These are phyloP conservation scores for Enhydra lutris DNA, from an alignment of 2,113 vertebrate genomes.

Conservation along the genomic window DNA sequence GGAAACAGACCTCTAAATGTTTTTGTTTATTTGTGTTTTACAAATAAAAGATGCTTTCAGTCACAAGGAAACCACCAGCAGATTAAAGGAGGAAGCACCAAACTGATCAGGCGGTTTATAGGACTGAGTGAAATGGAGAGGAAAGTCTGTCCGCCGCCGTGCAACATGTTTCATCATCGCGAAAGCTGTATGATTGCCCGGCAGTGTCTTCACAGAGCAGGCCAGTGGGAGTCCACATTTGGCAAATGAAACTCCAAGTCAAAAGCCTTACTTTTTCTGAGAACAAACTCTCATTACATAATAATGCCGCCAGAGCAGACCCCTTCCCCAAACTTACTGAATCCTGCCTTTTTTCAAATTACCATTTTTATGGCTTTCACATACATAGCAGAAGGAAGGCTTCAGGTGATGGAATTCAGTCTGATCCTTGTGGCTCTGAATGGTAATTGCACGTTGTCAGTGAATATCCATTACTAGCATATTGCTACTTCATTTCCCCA, in stretches of 20 bases:
- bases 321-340: conserved; percentile 30
- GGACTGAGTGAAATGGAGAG: background rate
- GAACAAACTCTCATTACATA: conserved; percentile 51
- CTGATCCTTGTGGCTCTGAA: conserved; percentile 11
- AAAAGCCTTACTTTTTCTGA: conserved; percentile 32
- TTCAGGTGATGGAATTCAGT: conserved; percentile 54
- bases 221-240: background rate
- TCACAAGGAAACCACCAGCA: background rate
- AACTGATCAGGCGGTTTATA: background rate
- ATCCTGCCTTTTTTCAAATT: conserved; percentile 52
- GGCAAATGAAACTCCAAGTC: conserved; percentile 30
- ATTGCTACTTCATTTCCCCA: conserved; percentile 4
- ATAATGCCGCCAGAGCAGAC: background rate
- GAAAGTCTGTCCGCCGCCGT: background rate
- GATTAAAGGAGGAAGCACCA: background rate
- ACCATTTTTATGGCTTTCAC: conserved; percentile 56
- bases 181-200: background rate
- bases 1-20: background rate
- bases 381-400: background rate
- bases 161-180: background rate
- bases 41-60: background rate
- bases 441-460: background rate
- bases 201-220: background rate
- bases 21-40: background rate
- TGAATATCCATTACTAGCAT: conserved; percentile 31